Percentiles rank a stretch among this genome's conserved stretches.
phyloP scores from a whole-genome alignment of 64 coral and sea anemone species.

The Cladopsammia gracilis region DNA sequence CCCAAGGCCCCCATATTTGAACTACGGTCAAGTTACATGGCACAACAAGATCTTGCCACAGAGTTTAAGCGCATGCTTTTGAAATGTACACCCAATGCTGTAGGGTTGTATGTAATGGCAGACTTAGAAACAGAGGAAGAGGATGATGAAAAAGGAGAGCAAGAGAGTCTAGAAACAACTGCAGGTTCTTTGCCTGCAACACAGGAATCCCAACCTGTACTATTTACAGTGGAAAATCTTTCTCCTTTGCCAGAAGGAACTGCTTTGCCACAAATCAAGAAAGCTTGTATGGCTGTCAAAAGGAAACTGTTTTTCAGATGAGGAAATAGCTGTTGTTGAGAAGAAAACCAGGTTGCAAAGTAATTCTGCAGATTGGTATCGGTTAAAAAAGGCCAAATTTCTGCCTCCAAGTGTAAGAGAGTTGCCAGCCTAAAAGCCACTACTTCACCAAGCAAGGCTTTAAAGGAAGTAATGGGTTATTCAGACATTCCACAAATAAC shows the following conservation, averaged over 20 bases:
- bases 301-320: conserved; percentile 59
- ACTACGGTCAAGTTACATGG: conserved; percentile 56
- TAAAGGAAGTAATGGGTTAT: conserved; percentile 54
- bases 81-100: conserved; percentile 35
- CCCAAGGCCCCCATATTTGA: conserved; percentile 31
- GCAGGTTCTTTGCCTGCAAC: not conserved
- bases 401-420: conserved; percentile 62
- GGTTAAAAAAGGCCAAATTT: conserved; percentile 47
- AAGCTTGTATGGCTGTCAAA: conserved; percentile 46
- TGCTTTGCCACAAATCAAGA: conserved; percentile 25
- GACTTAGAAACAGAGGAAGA: not conserved
- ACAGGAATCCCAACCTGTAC: not conserved
- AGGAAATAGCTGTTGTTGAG: conserved; percentile 53
- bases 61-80: conserved; percentile 46
- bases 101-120: conserved; percentile 44
- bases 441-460: conserved; percentile 58
- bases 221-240: conserved; percentile 24
- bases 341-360: conserved; percentile 52
- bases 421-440: conserved; percentile 38
- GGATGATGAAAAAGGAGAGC: not conserved
- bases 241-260: conserved; percentile 30
- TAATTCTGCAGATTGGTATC: conserved; percentile 25
- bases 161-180: not conserved
- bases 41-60: not conserved
- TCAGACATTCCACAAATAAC: not conserved